Evolutionary conservation across 2,113 vertebrate genomes (phyloP).

Genomic region (Myiagra hebetior): DNA sequence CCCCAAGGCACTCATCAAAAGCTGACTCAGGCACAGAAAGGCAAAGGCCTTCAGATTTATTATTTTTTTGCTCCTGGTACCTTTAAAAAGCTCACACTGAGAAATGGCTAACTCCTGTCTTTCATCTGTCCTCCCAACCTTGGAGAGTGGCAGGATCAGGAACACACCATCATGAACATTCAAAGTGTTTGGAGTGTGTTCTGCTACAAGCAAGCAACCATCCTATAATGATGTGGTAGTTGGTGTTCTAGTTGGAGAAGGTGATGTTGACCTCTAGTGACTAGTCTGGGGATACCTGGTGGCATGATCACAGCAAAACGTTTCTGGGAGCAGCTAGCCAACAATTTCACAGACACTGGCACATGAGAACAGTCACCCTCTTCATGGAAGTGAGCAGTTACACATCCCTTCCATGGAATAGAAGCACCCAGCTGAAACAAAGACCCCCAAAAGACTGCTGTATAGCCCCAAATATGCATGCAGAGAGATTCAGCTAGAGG

Average conservation of each 20-base stretch:
- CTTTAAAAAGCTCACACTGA: background rate
- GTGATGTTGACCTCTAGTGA: conserved; percentile 53
- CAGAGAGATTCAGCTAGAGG: background rate
- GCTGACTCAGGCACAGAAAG: background rate
- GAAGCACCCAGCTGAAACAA: background rate
- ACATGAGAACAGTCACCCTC: background rate
- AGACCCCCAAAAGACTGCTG: background rate
- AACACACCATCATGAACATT: background rate
- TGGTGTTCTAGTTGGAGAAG: background rate
- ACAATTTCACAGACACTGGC: background rate
- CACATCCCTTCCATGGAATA: background rate
- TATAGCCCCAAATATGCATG: background rate
- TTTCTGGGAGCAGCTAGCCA: background rate
- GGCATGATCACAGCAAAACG: background rate
- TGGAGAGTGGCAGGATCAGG: background rate
- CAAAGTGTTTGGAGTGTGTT: background rate
- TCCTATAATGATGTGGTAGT: background rate
- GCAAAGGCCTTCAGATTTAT: background rate
- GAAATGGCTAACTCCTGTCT: background rate
- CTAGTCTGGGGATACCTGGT: conserved; percentile 2
- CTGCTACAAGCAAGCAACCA: background rate
- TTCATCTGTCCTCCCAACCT: background rate
- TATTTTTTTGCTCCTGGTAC: background rate
- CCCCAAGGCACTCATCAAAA: background rate
- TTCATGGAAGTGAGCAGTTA: background rate